These are phyloP conservation scores for Orbicella faveolata DNA, from an alignment of 64 coral and sea anemone species.

Conservation along the genomic window DNA sequence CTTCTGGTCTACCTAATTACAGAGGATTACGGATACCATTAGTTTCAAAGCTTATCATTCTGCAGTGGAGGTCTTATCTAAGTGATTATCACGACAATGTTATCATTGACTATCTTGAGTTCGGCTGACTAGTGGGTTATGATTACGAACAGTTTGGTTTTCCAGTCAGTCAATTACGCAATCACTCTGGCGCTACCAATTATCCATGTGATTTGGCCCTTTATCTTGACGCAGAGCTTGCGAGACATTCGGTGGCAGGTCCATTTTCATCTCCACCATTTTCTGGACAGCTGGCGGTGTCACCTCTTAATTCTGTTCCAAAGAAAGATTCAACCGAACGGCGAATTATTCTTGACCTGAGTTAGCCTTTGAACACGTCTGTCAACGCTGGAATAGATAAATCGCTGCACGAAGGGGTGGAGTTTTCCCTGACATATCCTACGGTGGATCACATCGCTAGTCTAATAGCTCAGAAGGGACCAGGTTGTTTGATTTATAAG, in stretches of 20 bases:
- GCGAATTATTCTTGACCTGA: slow-evolving; percentile 46
- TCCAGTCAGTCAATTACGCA: slow-evolving; percentile 10
- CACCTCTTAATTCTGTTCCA: slow-evolving; percentile 37
- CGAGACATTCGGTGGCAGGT: slow-evolving; percentile 23
- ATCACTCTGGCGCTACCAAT: slow-evolving; percentile 19
- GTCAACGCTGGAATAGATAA: slow-evolving; percentile 21
- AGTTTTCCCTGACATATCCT: slow-evolving; percentile 20
- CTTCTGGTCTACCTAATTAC: slow-evolving; percentile 18
- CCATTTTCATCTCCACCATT: slow-evolving; percentile 29
- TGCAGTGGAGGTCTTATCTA: slow-evolving; percentile 9
- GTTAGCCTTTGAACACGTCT: slow-evolving; percentile 31
- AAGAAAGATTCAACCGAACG: slow-evolving; percentile 29
- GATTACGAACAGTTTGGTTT: background rate
- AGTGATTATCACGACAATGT: slow-evolving; percentile 18
- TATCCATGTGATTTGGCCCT: background rate
- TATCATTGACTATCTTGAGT: slow-evolving; percentile 36
- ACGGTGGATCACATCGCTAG: slow-evolving; percentile 13
- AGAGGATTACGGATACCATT: slow-evolving; percentile 18
- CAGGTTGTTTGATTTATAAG: slow-evolving; percentile 37
- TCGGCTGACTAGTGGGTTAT: slow-evolving; percentile 12
- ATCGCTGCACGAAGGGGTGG: slow-evolving; percentile 16
- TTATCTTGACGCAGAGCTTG: background rate
- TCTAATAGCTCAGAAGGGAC: background rate
- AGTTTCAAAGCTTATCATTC: slow-evolving; percentile 16
- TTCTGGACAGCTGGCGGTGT: slow-evolving; percentile 4